Percentiles rank a stretch among this genome's conserved stretches.
These are phyloP conservation scores for Sminthurides aquaticus DNA, from an alignment of 2,888 invertebrate species.

Conservation along the genomic window DNA sequence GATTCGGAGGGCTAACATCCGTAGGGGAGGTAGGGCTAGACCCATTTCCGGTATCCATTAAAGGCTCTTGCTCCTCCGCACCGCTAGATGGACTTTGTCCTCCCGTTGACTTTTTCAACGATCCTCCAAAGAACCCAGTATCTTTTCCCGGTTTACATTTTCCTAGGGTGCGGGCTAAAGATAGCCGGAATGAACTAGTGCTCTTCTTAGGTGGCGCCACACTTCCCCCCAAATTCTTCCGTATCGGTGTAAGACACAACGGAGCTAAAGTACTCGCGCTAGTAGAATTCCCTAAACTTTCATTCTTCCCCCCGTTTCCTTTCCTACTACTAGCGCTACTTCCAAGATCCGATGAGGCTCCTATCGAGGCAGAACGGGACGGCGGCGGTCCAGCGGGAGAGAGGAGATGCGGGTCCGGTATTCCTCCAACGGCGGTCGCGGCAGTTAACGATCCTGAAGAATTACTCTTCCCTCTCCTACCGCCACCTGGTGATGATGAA, in stretches of 20 bases:
- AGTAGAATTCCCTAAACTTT: background rate
- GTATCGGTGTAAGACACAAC: background rate
- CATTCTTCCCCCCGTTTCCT: background rate
- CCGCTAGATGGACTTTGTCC: background rate
- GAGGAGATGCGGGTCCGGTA: background rate
- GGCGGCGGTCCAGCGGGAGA: background rate
- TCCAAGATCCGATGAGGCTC: background rate
- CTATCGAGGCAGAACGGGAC: conserved; percentile 6
- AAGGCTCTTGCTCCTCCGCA: background rate
- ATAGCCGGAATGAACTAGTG: background rate
- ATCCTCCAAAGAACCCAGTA: background rate
- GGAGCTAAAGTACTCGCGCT: background rate
- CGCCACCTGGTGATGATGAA: background rate
- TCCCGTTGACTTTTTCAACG: background rate
- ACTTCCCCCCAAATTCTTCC: background rate
- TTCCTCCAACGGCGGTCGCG: background rate
- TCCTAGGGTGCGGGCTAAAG: background rate
- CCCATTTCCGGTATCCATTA: background rate
- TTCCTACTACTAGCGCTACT: background rate
- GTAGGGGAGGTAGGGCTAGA: background rate
- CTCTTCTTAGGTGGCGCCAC: background rate
- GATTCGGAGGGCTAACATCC: background rate
- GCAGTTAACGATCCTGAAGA: background rate
- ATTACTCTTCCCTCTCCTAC: background rate
- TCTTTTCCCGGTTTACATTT: background rate